Base-by-base conservation (phyloP, 2,888 invertebrate genomes). In the Ptychoptera contaminata region DNA sequence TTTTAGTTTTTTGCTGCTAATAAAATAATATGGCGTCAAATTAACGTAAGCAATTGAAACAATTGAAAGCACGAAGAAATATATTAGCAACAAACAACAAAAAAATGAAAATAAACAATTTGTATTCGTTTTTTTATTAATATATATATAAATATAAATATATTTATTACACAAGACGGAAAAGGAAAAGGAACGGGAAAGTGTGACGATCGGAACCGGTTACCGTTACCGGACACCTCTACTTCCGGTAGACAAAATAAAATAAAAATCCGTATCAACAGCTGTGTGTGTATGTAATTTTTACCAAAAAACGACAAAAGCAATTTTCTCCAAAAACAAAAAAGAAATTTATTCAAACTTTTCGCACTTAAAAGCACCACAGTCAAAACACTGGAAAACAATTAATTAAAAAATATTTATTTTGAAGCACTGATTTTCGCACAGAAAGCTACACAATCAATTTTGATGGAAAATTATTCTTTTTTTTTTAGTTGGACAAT, bases 201-300 rank as follows among this genome's bases (percentile, higher is more conserved):
- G 51, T 64, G 60, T 63, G 63, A 63, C 62, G 65, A 65, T 65
- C 65, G 65, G 64, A 65, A 65, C 65, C 64, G 63, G 65, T 65
- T 65, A 65, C 65, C 64, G 65, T 65, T 65, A 63, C 64, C 65
- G 65, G 65, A 65, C 65, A 65, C 65, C 65, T 65, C 62, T 57
- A 59, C 63, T 65, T 65, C 65, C 65, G 64, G 57, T 52, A 56
- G 58, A 62, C 58, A 39, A 15, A 37, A 23, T 34, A 44, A 45
- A 42, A 43, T n/a, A n/a, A n/a, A n/a, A n/a, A n/a, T n/a, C n/a
- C n/a, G 30, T 37, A 30, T 43, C 42, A 32, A 34, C 16, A 12
- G 42, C 23, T 30, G 46, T 43, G 39, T 39, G 40, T 43, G 35
- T 39, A 35, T 29, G 44, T 7, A n/a, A n/a, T n/a, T 23, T 23